These are phyloP conservation scores for Drosophila ficusphila DNA, from an alignment of 1,140 invertebrate genomes.

Conservation along the genomic window DNA sequence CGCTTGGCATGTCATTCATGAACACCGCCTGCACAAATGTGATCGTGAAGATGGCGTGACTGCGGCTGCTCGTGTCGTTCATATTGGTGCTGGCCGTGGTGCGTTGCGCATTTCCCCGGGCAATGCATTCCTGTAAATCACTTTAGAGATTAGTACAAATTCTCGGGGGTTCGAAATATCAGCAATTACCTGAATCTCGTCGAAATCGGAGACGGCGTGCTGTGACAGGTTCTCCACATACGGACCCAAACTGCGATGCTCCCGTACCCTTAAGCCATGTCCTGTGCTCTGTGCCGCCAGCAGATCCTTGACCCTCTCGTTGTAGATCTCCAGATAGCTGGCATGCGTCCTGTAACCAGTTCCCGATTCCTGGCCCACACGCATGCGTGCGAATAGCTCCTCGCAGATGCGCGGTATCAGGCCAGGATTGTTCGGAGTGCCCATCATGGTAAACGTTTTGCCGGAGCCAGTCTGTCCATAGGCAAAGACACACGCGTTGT, in stretches of 20 bases:
- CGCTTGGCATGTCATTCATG: constrained; percentile 92
- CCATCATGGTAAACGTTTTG: constrained; percentile 99
- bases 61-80: constrained; percentile 95
- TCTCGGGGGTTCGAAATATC: background rate
- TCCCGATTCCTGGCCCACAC: constrained; percentile 91
- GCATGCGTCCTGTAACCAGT: constrained; percentile 93
- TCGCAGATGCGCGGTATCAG: constrained; percentile 95
- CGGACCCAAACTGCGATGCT: constrained; percentile 95
- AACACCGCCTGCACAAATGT: constrained; percentile 94
- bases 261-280: constrained; percentile 92
- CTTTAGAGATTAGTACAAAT: background rate
- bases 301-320: constrained; percentile 95
- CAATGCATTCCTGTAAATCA: constrained; percentile 89
- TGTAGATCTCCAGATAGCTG: constrained; percentile 96
- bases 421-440: constrained; percentile 91
- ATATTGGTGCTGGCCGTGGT: constrained; percentile 93
- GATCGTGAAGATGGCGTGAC: constrained; percentile 98
- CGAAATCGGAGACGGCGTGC: constrained; percentile 94
- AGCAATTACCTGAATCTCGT: constrained; percentile 89
- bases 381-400: constrained; percentile 90
- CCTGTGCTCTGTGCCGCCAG: constrained; percentile 88
- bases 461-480: constrained; percentile 93
- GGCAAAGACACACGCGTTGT: constrained; percentile 99
- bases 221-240: constrained; percentile 96
- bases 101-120: constrained; percentile 90